phyloP scores from a whole-genome alignment of 2,113 vertebrate genomes.

The Prietella phreatophila region DNA sequence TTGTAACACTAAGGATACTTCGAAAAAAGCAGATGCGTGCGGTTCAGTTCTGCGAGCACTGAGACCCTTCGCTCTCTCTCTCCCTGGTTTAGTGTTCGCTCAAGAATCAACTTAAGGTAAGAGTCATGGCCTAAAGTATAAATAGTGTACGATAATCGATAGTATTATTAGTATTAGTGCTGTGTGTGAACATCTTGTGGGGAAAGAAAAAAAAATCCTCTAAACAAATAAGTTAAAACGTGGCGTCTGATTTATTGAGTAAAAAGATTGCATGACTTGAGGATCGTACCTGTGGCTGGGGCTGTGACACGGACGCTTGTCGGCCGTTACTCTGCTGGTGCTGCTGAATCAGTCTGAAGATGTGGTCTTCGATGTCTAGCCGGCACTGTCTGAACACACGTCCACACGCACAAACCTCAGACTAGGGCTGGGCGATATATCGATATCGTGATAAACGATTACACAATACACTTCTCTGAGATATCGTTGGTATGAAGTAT shows the following conservation, averaged over 20 bases:
- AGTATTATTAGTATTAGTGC: background rate
- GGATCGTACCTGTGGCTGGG: slow-evolving; percentile 87
- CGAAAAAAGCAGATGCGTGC: background rate
- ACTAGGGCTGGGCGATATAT: no score
- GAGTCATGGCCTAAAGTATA: background rate
- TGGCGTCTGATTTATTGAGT: background rate
- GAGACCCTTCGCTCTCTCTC: background rate
- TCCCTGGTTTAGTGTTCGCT: background rate
- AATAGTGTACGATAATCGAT: background rate
- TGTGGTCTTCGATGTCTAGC: slow-evolving; percentile 93
- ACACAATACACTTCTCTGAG: no score
- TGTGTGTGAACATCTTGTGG: background rate
- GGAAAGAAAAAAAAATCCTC: background rate
- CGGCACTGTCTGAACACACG: slow-evolving; percentile 80
- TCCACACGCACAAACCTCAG: slow-evolving; percentile 5
- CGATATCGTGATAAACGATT: no score
- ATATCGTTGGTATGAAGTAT: no score
- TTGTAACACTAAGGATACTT: background rate
- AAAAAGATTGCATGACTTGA: background rate
- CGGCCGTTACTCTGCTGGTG: slow-evolving; percentile 74
- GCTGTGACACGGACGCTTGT: slow-evolving; percentile 71
- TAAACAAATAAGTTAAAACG: background rate
- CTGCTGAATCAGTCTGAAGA: slow-evolving; percentile 82
- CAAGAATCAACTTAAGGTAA: background rate
- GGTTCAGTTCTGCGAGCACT: background rate